Evolutionary conservation across 2,113 vertebrate genomes (phyloP).

Genomic region (Plotosus lineatus): DNA sequence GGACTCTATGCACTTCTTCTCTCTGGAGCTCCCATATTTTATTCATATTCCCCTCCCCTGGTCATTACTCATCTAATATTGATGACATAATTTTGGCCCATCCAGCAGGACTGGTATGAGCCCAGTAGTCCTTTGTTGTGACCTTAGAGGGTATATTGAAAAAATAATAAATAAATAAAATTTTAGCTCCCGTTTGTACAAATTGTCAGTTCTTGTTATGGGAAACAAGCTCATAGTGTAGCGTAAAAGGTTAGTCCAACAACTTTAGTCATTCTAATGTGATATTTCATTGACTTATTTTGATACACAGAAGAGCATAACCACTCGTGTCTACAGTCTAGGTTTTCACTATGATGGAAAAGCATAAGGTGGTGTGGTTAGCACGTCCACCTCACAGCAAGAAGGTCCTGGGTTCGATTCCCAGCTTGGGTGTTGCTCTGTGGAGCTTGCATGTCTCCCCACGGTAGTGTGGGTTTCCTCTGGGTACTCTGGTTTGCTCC

Average conservation of each 20-base stretch:
- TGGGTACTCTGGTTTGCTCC: no score
- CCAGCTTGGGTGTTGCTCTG: no score
- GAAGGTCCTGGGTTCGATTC: no score
- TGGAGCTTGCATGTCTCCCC: no score
- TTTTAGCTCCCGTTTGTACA: not conserved
- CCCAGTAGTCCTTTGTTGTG: not conserved
- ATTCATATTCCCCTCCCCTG: slow-evolving; percentile 55
- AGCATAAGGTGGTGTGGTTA: no score
- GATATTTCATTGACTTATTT: not conserved
- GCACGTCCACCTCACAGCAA: no score
- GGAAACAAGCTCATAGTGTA: not conserved
- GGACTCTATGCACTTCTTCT: slow-evolving; percentile 52
- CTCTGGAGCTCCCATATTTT: slow-evolving; percentile 67
- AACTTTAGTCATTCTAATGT: not conserved
- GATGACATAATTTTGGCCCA: slow-evolving; percentile 50
- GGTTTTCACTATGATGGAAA: not conserved
- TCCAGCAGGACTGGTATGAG: not conserved
- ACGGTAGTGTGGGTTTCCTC: no score
- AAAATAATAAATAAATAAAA: no score
- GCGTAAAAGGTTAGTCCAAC: not conserved
- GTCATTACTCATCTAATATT: slow-evolving; percentile 69
- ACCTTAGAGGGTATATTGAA: not conserved
- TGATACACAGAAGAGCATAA: not conserved
- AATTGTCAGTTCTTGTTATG: not conserved
- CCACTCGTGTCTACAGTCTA: not conserved